Conservation (phyloP, 2,888 invertebrate genomes). For the Oligia fasciuncula region DNA sequence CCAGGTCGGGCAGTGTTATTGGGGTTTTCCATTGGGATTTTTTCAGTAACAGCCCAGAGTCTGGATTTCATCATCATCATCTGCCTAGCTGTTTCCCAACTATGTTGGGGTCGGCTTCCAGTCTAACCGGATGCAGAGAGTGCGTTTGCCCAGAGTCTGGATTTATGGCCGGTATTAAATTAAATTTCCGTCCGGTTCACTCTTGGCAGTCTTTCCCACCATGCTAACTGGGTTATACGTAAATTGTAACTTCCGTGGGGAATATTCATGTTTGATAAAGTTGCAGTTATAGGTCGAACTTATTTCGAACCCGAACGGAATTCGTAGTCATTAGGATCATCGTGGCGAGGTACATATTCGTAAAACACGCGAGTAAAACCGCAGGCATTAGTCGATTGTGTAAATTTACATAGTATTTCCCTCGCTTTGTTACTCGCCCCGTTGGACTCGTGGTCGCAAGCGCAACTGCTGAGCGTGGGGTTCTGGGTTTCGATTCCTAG, state of each 20-base stretch:
- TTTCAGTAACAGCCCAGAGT: not conserved
- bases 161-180: not conserved
- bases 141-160: not conserved
- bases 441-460: not conserved
- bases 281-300: not conserved
- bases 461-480: not conserved
- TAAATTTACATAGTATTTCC: not conserved
- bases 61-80: not conserved
- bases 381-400: not conserved
- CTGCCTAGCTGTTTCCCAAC: no score
- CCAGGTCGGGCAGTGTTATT: not conserved
- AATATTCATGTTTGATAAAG: slow-evolving; percentile 3
- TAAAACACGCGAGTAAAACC: not conserved
- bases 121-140: no score
- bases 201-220: not conserved
- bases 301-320: not conserved
- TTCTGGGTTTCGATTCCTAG: not conserved
- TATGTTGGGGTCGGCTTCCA: no score
- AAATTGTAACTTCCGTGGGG: not conserved
- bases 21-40: not conserved
- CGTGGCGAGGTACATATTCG: not conserved
- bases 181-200: not conserved
- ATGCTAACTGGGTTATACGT: not conserved
- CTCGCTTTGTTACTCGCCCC: not conserved
- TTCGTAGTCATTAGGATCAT: not conserved